Percentiles rank a stretch among this genome's conserved stretches.
Evolutionary conservation across 2,113 vertebrate genomes (phyloP).

Genomic region (Carollia perspicillata): DNA sequence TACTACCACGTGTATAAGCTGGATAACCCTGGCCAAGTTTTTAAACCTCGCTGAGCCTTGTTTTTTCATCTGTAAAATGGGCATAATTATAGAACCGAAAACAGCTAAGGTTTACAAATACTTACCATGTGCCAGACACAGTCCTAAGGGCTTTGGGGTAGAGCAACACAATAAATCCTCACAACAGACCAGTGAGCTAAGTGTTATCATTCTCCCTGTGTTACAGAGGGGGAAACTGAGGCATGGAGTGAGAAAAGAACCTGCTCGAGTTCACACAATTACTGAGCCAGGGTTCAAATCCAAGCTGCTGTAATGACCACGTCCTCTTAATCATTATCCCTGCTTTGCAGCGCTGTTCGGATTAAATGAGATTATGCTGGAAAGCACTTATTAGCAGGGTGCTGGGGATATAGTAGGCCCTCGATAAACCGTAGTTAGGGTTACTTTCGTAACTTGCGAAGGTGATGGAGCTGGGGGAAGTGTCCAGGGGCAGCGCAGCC

Average conservation of each 20-base stretch:
- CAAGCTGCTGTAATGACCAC: background rate
- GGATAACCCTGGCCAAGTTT: background rate
- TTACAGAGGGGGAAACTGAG: background rate
- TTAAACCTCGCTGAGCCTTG: background rate
- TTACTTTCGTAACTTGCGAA: background rate
- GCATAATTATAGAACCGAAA: background rate
- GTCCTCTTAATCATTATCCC: background rate
- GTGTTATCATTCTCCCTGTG: background rate
- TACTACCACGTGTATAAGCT: background rate
- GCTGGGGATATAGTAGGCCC: background rate
- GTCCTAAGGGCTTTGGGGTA: background rate
- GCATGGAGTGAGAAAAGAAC: background rate
- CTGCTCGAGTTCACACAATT: background rate
- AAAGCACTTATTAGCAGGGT: background rate
- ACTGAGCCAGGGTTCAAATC: background rate
- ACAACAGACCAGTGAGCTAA: background rate
- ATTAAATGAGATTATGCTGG: background rate
- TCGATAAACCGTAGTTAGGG: background rate
- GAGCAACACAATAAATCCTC: background rate
- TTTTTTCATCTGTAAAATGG: slow-evolving; percentile 7
- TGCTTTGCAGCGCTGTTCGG: background rate
- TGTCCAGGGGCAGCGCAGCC: background rate
- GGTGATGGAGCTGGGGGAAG: background rate
- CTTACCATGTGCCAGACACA: background rate
- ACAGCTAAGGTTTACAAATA: background rate